Evolutionary conservation across 2,888 invertebrate genomes (phyloP).

Genomic region (Lordiphosa fenestrarum): DNA sequence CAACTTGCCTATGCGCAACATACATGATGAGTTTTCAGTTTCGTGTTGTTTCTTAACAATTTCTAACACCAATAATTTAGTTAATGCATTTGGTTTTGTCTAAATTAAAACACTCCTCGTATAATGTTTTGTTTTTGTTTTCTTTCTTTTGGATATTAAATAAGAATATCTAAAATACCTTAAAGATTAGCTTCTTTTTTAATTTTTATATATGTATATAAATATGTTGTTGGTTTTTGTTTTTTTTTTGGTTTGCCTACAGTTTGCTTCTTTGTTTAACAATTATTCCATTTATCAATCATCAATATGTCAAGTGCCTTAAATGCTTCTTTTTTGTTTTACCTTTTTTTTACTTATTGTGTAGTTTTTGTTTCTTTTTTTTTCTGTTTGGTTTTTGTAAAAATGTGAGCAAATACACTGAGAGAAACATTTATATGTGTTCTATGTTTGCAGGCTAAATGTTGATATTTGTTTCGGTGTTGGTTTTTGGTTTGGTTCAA

Average conservation of each 20-base stretch:
- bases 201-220: conserved; percentile 41
- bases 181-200: conserved; percentile 47
- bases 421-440: conserved; percentile 68
- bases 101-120: conserved; percentile 60
- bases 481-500: conserved; percentile 32
- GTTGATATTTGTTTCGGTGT: conserved; percentile 41
- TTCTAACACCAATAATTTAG: conserved; percentile 62
- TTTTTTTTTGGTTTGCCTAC: conserved; percentile 22
- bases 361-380: conserved; percentile 32
- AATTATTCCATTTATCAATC: conserved; percentile 30
- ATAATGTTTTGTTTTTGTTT: conserved; percentile 50
- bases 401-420: conserved; percentile 74
- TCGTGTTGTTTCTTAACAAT: conserved; percentile 42
- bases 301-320: conserved; percentile 60
- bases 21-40: conserved; percentile 17
- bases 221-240: conserved; percentile 34
- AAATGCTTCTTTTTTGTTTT: conserved; percentile 50
- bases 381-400: conserved; percentile 45
- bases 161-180: conserved; percentile 87
- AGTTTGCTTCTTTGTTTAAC: conserved; percentile 39
- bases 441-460: conserved; percentile 47
- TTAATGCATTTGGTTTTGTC: conserved; percentile 52
- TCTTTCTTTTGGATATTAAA: conserved; percentile 82
- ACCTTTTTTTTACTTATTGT: conserved; percentile 49
- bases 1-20: conserved; percentile 20